Conservation (phyloP, 2,113 vertebrate species). For the Oncorhynchus kisutch region DNA sequence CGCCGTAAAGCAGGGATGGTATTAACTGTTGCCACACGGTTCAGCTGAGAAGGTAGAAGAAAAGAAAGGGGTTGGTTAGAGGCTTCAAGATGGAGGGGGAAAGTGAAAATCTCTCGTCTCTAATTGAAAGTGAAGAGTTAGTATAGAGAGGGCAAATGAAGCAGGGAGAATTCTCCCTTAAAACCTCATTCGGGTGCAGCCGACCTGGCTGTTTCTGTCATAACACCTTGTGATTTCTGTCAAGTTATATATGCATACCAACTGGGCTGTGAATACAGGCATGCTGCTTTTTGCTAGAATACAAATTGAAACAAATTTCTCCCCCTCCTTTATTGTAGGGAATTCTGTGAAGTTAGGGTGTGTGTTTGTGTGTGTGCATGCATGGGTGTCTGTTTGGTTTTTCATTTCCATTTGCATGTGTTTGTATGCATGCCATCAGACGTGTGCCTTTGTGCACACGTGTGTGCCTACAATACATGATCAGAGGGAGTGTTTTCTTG, state of each 20-base stretch:
- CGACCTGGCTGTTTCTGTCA: conserved; percentile 32
- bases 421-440: neutral
- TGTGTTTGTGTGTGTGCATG: neutral
- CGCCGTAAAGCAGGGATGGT: conserved; percentile 23
- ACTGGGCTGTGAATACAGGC: conserved; percentile 33
- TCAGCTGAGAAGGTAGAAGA: conserved; percentile 23
- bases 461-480: neutral
- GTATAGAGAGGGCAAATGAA: conserved; percentile 36
- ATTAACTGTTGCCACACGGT: conserved; percentile 24
- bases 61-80: conserved; percentile 12
- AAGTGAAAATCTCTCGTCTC: neutral
- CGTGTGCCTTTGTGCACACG: neutral
- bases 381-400: too few species aligned
- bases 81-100: conserved; percentile 1
- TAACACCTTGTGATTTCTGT: conserved; percentile 29
- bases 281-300: conserved; percentile 7
- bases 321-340: conserved; percentile 27
- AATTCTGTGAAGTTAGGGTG: conserved; percentile 5
- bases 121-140: conserved; percentile 50
- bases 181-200: conserved; percentile 24
- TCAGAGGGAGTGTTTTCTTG: neutral
- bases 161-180: conserved; percentile 18
- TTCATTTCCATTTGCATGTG: neutral
- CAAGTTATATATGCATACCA: conserved; percentile 25
- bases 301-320: conserved; percentile 54